Conservation (phyloP, 2,797 vertebrate species). For the Neomorphus geoffroyi region DNA sequence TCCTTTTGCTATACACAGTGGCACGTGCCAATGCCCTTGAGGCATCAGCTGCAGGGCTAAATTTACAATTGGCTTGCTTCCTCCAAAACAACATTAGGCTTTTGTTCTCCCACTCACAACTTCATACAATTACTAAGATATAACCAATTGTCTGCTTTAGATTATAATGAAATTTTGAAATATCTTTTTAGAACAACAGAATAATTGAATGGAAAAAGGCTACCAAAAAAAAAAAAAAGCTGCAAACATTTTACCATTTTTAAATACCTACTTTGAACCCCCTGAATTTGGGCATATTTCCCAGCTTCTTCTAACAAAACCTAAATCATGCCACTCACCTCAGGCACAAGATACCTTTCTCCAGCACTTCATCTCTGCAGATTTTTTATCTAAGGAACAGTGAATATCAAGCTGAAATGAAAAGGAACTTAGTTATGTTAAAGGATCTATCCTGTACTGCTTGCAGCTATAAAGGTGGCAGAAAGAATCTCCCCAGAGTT, state of each 20-base stretch:
- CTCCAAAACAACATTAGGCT: conserved; percentile 46
- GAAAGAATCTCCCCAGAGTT: background rate
- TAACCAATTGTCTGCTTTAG: background rate
- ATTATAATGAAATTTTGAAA: background rate
- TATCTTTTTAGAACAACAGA: background rate
- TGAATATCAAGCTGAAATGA: background rate
- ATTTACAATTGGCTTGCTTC: conserved; percentile 57
- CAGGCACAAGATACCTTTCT: background rate
- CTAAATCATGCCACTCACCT: background rate
- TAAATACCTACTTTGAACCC: background rate
- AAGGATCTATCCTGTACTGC: background rate
- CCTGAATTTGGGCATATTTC: background rate
- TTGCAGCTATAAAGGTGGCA: background rate
- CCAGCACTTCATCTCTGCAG: background rate
- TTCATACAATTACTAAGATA: conserved; percentile 9
- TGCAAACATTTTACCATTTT: background rate
- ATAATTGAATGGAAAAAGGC: background rate
- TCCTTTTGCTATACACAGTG: conserved; percentile 53
- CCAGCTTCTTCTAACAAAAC: background rate
- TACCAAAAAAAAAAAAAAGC: background rate
- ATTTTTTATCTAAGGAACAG: background rate
- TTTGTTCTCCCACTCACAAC: conserved; percentile 24
- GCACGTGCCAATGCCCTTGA: conserved; percentile 63
- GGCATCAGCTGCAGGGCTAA: conserved; percentile 60
- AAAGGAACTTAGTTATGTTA: background rate